phyloP scores from a whole-genome alignment of 2,888 invertebrate species.

The Piscicola geometra region DNA sequence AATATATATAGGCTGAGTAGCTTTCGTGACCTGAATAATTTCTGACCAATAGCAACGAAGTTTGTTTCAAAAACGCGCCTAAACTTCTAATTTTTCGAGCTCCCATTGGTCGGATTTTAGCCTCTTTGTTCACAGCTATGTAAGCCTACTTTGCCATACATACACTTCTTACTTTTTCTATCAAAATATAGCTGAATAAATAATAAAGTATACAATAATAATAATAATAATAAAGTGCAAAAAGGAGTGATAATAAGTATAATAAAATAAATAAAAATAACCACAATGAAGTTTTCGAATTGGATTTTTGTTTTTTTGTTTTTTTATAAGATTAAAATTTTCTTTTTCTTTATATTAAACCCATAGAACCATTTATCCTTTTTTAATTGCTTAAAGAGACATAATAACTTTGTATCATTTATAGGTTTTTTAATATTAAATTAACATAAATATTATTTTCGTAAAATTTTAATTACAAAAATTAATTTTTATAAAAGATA shows the following conservation, averaged over 20 bases:
- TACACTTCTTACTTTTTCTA: too few relatives aligned
- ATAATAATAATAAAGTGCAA: neutral
- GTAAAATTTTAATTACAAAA: neutral
- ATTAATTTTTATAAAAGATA: neutral
- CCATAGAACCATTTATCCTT: too few relatives aligned
- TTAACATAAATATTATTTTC: too few relatives aligned
- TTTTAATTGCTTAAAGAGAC: too few relatives aligned
- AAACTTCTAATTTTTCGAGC: neutral
- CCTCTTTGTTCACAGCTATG: neutral
- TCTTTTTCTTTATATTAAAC: too few relatives aligned
- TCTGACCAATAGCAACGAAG: neutral
- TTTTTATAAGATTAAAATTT: too few relatives aligned
- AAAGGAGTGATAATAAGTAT: neutral
- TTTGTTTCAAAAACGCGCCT: neutral
- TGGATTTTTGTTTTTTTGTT: too few relatives aligned
- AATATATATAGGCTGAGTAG: too few relatives aligned
- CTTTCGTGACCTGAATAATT: neutral
- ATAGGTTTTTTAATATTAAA: too few relatives aligned
- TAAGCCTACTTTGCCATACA: neutral
- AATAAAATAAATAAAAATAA: conserved; percentile 4
- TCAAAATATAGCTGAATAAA: neutral
- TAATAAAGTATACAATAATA: neutral
- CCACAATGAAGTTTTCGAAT: too few relatives aligned
- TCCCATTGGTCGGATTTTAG: neutral
- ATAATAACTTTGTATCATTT: too few relatives aligned